Evolutionary conservation across 1,140 invertebrate genomes (phyloP).

Genomic region (Euura saliciscinereae): DNA sequence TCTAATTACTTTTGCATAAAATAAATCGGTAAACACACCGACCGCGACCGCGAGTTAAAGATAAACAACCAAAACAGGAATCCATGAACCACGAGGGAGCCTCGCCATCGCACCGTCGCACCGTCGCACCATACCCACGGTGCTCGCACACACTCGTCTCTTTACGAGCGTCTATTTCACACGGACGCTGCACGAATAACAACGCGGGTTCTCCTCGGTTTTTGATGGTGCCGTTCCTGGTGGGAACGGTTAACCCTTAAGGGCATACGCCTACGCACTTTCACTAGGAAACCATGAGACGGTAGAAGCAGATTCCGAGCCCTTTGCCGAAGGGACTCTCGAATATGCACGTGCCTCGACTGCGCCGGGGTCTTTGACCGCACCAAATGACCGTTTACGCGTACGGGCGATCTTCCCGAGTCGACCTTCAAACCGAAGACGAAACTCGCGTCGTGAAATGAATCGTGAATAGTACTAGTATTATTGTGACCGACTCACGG

Average conservation of each 20-base stretch:
- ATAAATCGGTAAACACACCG: slow-evolving; percentile 5
- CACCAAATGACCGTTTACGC: not conserved
- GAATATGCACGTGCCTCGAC: not conserved
- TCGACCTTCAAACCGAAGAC: not conserved
- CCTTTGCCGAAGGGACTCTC: slow-evolving; percentile 37
- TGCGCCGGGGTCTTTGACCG: not conserved
- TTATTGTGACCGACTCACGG: not conserved
- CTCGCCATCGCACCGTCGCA: not conserved
- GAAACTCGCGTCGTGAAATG: slow-evolving; percentile 1
- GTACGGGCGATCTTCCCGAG: not conserved
- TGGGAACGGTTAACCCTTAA: slow-evolving; percentile 47
- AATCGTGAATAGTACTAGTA: not conserved
- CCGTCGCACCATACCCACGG: not conserved
- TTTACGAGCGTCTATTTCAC: no score
- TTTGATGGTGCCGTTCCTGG: slow-evolving; percentile 24
- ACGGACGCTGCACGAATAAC: not conserved
- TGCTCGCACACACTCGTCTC: not conserved
- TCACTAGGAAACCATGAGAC: slow-evolving; percentile 56
- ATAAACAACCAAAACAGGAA: slow-evolving; percentile 51
- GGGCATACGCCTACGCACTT: slow-evolving; percentile 61
- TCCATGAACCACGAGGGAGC: slow-evolving; percentile 31
- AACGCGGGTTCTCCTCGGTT: slow-evolving; percentile 21
- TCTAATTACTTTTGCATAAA: slow-evolving; percentile 1
- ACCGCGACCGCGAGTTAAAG: slow-evolving; percentile 41
- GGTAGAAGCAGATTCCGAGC: slow-evolving; percentile 35